Evolutionary conservation across 2,888 invertebrate species (phyloP), one percentile per base, ranked within the genome.

Genomic region (Ormyrus pomaceus): DNA sequence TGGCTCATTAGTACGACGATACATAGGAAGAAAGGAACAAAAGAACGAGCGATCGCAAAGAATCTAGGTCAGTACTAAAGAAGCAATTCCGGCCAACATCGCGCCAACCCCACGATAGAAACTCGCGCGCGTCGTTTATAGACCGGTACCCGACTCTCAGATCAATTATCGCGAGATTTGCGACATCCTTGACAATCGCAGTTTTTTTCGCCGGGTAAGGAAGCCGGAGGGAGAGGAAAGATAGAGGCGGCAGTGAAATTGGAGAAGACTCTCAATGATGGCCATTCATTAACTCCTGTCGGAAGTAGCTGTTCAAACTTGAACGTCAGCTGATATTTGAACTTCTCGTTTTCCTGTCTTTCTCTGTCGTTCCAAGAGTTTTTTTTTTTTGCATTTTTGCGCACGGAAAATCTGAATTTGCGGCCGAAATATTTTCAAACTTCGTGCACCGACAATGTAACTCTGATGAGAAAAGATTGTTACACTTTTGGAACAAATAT

Each of bases 141-240:
- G 45, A 34, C 11, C 5, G n/a, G 56, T 4, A 34, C 58, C 48
- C 46, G 0, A 9, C 8, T 71, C 68, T 5, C 48, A 9, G 72
- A 76, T 76, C 76, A 80, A 80, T 80, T 80, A 80, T 77, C 77
- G 62, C 62, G 62, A 77, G 51, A 69, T 71, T 34, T 61, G 71
- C 65, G 72, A 76, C 76, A 76, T 80, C 80, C 76, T 80, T 70
- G 74, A 45, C 72, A 55, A 34, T 66, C 71, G 58, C 3, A 53
- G 34, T 34, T 34, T 34, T 13, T 34, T 34, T 34, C 59, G 10
- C 19, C 10, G 11, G 10, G 3, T 6, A 9, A 66, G 61, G 61
- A 45, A 56, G 64, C 19, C 10, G 34, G 45, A 55, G 51, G 13
- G 13, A 48, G n/a, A 50, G 58, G 59, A 56, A 34, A 64, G 61